Evolutionary conservation across 2,113 vertebrate species (phyloP).

Genomic region (Chaetorhynchus papuensis): DNA sequence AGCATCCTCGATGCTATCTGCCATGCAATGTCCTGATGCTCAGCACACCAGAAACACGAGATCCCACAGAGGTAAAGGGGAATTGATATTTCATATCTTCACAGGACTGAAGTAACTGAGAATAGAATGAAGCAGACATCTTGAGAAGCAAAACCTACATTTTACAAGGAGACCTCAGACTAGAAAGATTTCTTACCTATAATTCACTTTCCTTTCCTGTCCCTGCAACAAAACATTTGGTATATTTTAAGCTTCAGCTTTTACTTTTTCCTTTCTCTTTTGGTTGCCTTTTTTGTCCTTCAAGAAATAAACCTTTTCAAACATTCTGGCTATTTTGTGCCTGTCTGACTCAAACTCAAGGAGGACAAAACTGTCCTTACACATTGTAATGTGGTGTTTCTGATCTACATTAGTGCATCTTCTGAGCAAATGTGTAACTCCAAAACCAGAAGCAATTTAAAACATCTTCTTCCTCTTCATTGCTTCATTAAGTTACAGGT

Average conservation of each 20-base stretch:
- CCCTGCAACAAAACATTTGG: background rate
- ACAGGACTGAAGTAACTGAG: background rate
- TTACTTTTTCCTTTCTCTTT: background rate
- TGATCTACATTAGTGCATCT: background rate
- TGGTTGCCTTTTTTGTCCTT: background rate
- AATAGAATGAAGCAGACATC: background rate
- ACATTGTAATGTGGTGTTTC: background rate
- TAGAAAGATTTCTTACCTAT: background rate
- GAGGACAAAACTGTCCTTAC: background rate
- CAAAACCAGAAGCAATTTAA: background rate
- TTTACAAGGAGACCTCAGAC: background rate
- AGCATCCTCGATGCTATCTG: background rate
- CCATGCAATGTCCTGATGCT: background rate
- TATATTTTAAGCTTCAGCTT: background rate
- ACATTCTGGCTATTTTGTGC: background rate
- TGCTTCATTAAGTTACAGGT: background rate
- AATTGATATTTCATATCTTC: background rate
- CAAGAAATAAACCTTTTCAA: background rate
- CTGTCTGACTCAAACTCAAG: background rate
- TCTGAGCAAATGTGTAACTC: background rate
- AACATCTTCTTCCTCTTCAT: background rate
- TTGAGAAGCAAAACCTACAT: background rate
- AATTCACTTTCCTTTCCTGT: constrained; percentile 18
- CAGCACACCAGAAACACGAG: background rate
- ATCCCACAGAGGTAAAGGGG: background rate